phyloP scores from a whole-genome alignment of 2,113 vertebrate genomes.

The Odobenus rosmarus region DNA sequence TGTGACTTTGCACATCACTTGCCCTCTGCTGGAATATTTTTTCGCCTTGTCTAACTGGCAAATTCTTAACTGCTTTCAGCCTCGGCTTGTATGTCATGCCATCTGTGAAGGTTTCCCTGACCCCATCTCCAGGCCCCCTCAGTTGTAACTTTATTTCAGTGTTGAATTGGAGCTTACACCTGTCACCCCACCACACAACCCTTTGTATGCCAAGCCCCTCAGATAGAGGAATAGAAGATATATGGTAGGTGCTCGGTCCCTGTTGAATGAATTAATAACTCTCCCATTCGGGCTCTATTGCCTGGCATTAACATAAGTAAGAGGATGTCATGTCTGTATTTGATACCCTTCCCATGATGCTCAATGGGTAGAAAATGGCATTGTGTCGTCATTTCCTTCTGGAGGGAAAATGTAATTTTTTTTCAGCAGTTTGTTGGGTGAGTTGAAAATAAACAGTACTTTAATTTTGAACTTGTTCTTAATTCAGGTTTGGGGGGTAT shows the following conservation, averaged over 20 bases:
- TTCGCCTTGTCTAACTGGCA: slow-evolving; percentile 1
- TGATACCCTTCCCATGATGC: background rate
- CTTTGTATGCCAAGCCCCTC: background rate
- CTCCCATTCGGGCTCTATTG: background rate
- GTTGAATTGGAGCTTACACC: background rate
- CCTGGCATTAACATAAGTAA: background rate
- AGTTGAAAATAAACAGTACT: slow-evolving; percentile 13
- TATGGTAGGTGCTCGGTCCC: background rate
- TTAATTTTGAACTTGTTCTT: slow-evolving; percentile 39
- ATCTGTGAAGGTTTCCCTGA: background rate
- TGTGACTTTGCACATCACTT: background rate
- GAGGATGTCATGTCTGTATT: background rate
- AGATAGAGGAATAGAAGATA: background rate
- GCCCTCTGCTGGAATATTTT: background rate
- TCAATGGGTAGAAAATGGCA: background rate
- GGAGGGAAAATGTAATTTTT: background rate
- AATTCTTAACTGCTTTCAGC: background rate
- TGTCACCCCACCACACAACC: background rate
- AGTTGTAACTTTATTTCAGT: background rate
- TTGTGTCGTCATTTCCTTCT: background rate
- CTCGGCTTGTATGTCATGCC: background rate
- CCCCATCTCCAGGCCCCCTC: background rate
- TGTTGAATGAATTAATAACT: background rate
- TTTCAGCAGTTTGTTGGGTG: background rate
- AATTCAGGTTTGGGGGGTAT: background rate